Evolutionary conservation across 2,888 invertebrate genomes (phyloP).

Genomic region (Eristalis tenax): DNA sequence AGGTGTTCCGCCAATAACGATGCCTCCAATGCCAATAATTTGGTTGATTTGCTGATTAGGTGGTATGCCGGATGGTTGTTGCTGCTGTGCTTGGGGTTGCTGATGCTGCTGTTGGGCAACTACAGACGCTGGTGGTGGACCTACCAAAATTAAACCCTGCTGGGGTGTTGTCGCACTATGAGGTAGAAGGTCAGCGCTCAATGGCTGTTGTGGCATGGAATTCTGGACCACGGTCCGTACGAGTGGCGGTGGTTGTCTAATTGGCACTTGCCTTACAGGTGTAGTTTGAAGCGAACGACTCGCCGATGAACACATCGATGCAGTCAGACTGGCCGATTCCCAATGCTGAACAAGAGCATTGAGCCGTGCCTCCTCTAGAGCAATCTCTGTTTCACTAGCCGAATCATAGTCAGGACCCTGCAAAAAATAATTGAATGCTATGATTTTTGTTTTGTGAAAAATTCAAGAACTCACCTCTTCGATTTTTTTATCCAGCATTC

Average conservation of each 20-base stretch:
- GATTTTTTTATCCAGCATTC: slow-evolving; percentile 95
- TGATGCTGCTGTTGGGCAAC: slow-evolving; percentile 70
- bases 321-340: slow-evolving; percentile 87
- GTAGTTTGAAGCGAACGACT: slow-evolving; percentile 83
- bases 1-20: slow-evolving; percentile 50
- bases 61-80: slow-evolving; percentile 41
- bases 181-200: slow-evolving; percentile 79
- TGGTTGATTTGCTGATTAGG: slow-evolving; percentile 61
- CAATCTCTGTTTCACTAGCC: slow-evolving; percentile 88
- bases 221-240: slow-evolving; percentile 75
- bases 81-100: slow-evolving; percentile 71
- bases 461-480: slow-evolving; percentile 86
- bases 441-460: neutral
- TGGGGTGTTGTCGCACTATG: slow-evolving; percentile 74
- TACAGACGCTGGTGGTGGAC: slow-evolving; percentile 66
- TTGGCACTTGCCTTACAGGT: slow-evolving; percentile 81
- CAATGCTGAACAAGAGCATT: slow-evolving; percentile 87
- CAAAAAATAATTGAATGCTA: neutral
- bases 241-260: slow-evolving; percentile 75
- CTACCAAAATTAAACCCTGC: slow-evolving; percentile 57
- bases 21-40: slow-evolving; percentile 64
- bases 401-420: slow-evolving; percentile 93
- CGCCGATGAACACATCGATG: slow-evolving; percentile 82
- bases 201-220: slow-evolving; percentile 73
- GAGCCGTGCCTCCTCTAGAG: slow-evolving; percentile 86